A percentile compares a stretch with the other conserved stretches of the same genome.
These are phyloP conservation scores for Cheumatopsyche charites DNA, from an alignment of 1,140 invertebrate species.

Conservation along the genomic window DNA sequence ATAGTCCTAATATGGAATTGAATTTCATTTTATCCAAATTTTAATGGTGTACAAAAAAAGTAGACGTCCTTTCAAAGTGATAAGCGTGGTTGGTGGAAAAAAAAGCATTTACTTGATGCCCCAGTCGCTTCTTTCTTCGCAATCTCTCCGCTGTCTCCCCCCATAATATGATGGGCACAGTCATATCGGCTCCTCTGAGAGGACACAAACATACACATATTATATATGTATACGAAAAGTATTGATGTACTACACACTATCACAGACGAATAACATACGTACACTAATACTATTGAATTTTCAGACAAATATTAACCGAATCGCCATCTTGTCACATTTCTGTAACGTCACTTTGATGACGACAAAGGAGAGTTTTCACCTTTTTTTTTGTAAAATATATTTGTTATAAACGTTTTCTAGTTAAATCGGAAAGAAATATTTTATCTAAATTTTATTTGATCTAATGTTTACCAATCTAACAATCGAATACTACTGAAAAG, in stretches of 20 bases:
- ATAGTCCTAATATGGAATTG: too few relatives aligned
- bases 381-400: neutral
- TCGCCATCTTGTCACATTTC: constrained; percentile 26
- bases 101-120: constrained; percentile 49
- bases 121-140: constrained; percentile 49
- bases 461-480: too few relatives aligned
- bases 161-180: constrained; percentile 39
- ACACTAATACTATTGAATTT: constrained; percentile 9
- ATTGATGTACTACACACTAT: too few relatives aligned
- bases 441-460: too few relatives aligned
- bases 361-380: constrained; percentile 11
- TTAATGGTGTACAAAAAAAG: too few relatives aligned
- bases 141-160: constrained; percentile 45
- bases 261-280: neutral
- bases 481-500: too few relatives aligned
- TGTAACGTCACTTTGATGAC: constrained; percentile 14
- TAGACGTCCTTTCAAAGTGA: constrained; percentile 21
- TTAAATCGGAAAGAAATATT: too few relatives aligned
- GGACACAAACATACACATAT: constrained; percentile 5
- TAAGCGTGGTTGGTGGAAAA: constrained; percentile 33
- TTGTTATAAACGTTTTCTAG: too few relatives aligned
- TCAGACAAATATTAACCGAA: constrained; percentile 22
- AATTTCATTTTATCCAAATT: too few relatives aligned
- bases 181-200: constrained; percentile 34
- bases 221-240: neutral